phyloP scores from a whole-genome alignment of 2,113 vertebrate genomes.

The Clupea harengus region DNA sequence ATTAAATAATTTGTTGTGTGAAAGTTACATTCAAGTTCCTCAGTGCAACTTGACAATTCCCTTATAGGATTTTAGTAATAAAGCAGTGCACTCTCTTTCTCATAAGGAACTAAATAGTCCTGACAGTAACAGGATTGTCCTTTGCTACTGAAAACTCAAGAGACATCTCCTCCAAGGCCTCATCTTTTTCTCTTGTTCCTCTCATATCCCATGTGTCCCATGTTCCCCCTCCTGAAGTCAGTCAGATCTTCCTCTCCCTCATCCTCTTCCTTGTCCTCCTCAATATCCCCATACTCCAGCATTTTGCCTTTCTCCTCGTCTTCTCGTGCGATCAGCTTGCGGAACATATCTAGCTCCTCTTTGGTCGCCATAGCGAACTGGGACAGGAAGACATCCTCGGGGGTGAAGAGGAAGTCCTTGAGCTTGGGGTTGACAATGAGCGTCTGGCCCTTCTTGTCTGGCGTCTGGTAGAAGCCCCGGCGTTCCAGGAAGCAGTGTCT shows the following conservation, averaged over 20 bases:
- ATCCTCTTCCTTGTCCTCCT: conserved; percentile 29
- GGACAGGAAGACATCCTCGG: conserved; percentile 73
- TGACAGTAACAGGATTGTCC: neutral
- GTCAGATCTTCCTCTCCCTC: conserved; percentile 27
- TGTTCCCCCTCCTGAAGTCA: neutral
- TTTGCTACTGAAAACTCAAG: neutral
- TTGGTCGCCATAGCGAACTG: conserved; percentile 68
- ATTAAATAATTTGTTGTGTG: neutral
- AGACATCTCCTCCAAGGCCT: neutral
- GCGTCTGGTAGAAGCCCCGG: conserved; percentile 84
- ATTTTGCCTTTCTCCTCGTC: conserved; percentile 59
- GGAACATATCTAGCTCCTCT: conserved; percentile 85
- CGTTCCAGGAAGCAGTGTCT: conserved; percentile 88
- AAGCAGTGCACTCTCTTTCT: neutral
- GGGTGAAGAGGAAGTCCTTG: conserved; percentile 69
- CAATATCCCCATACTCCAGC: neutral
- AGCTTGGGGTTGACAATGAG: conserved; percentile 78
- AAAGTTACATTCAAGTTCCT: neutral
- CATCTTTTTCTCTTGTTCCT: neutral
- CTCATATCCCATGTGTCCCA: neutral
- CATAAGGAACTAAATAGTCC: neutral
- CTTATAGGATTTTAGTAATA: neutral
- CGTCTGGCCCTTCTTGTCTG: conserved; percentile 84
- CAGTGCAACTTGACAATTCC: neutral
- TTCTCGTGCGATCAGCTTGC: conserved; percentile 79